Evolutionary conservation across 1,140 invertebrate species (phyloP).

Genomic region (Colletes gigas): DNA sequence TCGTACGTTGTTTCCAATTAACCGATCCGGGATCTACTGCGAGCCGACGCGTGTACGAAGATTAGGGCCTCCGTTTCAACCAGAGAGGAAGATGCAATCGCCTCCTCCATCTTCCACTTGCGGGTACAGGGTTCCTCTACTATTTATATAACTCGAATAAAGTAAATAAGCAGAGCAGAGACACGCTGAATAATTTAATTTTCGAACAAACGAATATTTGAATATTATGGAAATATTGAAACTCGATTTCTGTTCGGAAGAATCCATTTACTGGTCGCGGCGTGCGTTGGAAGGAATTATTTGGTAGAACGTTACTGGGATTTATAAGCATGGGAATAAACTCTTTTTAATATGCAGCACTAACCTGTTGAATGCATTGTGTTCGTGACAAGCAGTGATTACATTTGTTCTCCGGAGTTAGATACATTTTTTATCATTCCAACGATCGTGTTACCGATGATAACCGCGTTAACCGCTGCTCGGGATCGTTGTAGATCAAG

Average conservation of each 20-base stretch:
- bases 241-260: no score
- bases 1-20: conserved; percentile 33
- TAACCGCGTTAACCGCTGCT: conserved; percentile 53
- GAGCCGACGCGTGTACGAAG: no score
- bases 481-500: conserved; percentile 42
- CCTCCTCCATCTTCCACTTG: no score
- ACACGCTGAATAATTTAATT: no score
- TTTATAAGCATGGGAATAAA: conserved; percentile 72
- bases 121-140: no score
- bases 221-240: no score
- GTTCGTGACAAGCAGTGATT: conserved; percentile 77
- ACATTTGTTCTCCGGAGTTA: conserved; percentile 68
- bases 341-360: conserved; percentile 71
- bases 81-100: neutral
- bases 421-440: conserved; percentile 63
- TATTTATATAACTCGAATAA: no score
- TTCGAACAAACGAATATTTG: no score
- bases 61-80: neutral
- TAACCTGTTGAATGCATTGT: conserved; percentile 76
- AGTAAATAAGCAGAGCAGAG: no score
- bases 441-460: conserved; percentile 56
- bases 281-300: neutral
- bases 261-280: no score
- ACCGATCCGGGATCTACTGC: neutral
- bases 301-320: conserved; percentile 40